phyloP scores from a whole-genome alignment of 2,797 vertebrate species.

The Pterois miles region DNA sequence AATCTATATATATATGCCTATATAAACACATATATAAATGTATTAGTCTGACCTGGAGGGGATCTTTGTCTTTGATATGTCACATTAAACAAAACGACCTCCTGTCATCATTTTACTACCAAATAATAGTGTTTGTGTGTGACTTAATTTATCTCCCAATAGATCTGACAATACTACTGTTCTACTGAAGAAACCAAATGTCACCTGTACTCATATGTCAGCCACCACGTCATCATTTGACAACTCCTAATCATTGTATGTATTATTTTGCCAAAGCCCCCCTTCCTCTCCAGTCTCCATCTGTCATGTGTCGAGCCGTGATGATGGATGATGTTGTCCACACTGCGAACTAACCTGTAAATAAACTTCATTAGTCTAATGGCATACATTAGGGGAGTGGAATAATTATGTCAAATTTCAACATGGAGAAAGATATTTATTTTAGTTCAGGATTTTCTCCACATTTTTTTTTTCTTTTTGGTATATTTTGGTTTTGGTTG shows the following conservation, averaged over 20 bases:
- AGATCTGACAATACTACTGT: constrained; percentile 70
- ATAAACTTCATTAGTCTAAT: constrained; percentile 72
- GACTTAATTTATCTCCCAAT: constrained; percentile 81
- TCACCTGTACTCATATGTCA: not conserved
- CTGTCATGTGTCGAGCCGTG: constrained; percentile 40
- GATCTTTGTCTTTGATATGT: constrained; percentile 57
- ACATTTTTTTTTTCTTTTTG: constrained; percentile 31
- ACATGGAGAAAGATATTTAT: constrained; percentile 88
- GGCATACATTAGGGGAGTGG: constrained; percentile 73
- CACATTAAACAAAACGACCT: constrained; percentile 51
- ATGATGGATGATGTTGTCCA: constrained; percentile 46
- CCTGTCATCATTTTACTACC: constrained; percentile 83
- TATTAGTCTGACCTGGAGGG: constrained; percentile 47
- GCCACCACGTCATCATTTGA: constrained; percentile 11
- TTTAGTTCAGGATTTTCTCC: constrained; percentile 78
- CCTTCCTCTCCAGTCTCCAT: constrained; percentile 9
- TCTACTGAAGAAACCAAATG: constrained; percentile 67
- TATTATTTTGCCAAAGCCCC: constrained; percentile 80
- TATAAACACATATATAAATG: constrained; percentile 49
- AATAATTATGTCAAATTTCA: constrained; percentile 76
- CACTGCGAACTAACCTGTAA: constrained; percentile 77
- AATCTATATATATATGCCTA: constrained; percentile 27
- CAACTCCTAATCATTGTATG: constrained; percentile 17
- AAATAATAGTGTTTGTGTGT: constrained; percentile 84
- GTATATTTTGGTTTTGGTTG: constrained; percentile 64